Evolutionary conservation across 2,888 invertebrate genomes (phyloP).

Genomic region (Drosophila tripunctata): DNA sequence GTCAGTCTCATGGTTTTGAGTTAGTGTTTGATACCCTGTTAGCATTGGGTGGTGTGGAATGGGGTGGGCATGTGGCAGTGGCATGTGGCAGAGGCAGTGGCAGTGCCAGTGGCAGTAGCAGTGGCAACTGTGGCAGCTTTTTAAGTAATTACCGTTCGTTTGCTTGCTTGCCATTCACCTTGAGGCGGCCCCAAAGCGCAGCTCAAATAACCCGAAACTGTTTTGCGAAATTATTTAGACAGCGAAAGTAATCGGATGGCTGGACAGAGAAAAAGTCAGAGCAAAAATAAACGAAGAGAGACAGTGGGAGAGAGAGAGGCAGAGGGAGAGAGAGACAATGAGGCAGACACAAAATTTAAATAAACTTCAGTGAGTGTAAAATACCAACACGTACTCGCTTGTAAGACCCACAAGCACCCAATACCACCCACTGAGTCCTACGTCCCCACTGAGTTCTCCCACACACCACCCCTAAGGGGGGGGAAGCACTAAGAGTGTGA

Average conservation of each 20-base stretch:
- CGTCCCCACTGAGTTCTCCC: not conserved
- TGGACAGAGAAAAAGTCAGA: constrained; percentile 21
- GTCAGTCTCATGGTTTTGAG: not conserved
- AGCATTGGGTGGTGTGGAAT: too few species aligned
- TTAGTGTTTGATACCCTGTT: constrained; percentile 13
- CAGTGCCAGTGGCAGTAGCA: not conserved
- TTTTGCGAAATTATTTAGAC: constrained; percentile 72
- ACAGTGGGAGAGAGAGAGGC: constrained; percentile 2
- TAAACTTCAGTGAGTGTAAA: constrained; percentile 58
- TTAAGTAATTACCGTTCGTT: constrained; percentile 69
- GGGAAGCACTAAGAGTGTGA: constrained; percentile 66
- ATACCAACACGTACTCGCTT: constrained; percentile 50
- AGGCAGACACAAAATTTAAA: constrained; percentile 53
- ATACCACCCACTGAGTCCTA: not conserved
- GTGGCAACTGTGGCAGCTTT: constrained; percentile 46
- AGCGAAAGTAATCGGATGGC: constrained; percentile 72
- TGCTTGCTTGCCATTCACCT: constrained; percentile 67
- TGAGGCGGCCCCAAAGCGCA: constrained; percentile 61
- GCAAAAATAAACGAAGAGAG: constrained; percentile 4
- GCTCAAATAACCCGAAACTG: constrained; percentile 71
- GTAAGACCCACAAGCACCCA: constrained; percentile 20
- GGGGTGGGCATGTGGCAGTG: not conserved
- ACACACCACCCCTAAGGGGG: constrained; percentile 1
- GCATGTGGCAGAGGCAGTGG: not conserved
- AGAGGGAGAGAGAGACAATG: not conserved